Percentiles rank a stretch among this genome's conserved stretches.
Evolutionary conservation across 2,888 invertebrate genomes (phyloP).

Genomic region (Cynaeus angustus): DNA sequence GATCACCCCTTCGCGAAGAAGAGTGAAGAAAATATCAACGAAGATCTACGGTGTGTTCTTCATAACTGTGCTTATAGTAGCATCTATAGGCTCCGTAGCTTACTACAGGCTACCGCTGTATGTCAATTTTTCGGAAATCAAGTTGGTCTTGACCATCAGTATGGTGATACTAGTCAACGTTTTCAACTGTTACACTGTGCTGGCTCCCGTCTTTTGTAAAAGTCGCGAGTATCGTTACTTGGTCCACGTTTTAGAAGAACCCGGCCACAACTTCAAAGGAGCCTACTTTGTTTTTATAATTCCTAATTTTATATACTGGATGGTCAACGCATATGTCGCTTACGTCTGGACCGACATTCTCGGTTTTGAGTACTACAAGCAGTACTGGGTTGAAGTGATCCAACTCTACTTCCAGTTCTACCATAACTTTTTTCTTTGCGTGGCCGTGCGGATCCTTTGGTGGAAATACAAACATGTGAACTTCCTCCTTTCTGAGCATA

Average conservation of each 20-base stretch:
- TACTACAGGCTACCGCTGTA: constrained; percentile 30
- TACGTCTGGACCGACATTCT: constrained; percentile 36
- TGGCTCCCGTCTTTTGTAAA: constrained; percentile 29
- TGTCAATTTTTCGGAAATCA: constrained; percentile 24
- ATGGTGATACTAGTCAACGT: constrained; percentile 23
- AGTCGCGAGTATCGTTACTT: constrained; percentile 11
- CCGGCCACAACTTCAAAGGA: background rate
- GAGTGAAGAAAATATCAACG: background rate
- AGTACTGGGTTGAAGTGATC: constrained; percentile 35
- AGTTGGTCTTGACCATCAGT: constrained; percentile 19
- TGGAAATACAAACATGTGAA: constrained; percentile 24
- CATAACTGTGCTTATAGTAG: background rate
- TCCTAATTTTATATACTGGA: constrained; percentile 27
- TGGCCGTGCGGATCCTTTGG: constrained; percentile 10
- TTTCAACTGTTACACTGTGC: constrained; percentile 34
- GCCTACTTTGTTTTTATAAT: background rate
- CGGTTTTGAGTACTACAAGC: constrained; percentile 25
- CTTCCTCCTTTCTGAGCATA: constrained; percentile 16
- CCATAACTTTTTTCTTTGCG: constrained; percentile 22
- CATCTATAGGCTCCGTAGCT: constrained; percentile 3
- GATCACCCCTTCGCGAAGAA: constrained; percentile 2
- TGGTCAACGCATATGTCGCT: constrained; percentile 12
- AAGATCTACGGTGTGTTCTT: constrained; percentile 16
- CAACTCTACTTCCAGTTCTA: constrained; percentile 35
- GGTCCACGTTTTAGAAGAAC: background rate